Evolutionary conservation across 2,797 vertebrate genomes (phyloP).

Genomic region (Perdix hodgsoniae): DNA sequence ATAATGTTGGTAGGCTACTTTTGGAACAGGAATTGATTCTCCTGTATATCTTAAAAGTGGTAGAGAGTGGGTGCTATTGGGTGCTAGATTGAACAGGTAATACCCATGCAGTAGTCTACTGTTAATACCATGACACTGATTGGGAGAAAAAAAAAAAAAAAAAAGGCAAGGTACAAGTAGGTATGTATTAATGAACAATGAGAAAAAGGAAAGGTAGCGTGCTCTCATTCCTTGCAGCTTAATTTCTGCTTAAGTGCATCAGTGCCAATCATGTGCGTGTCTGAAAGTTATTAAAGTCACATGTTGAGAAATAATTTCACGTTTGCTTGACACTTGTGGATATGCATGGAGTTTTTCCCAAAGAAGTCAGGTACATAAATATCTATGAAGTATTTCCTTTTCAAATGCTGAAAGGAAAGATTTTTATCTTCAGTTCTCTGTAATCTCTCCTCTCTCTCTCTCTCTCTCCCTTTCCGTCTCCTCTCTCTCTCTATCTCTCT

Average conservation of each 20-base stretch:
- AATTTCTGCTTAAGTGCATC: neutral
- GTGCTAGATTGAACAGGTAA: neutral
- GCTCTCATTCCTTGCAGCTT: neutral
- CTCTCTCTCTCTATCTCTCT: neutral
- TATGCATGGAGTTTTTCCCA: neutral
- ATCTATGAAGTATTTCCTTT: neutral
- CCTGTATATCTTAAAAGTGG: neutral
- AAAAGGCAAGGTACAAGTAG: neutral
- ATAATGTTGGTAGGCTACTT: neutral
- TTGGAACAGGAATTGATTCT: constrained; percentile 7
- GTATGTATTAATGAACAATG: neutral
- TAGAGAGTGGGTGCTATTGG: neutral
- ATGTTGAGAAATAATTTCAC: neutral
- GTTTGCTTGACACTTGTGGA: neutral
- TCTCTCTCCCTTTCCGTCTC: neutral
- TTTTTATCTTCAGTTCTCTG: neutral
- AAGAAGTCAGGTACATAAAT: neutral
- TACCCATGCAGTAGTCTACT: neutral
- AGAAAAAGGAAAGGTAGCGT: neutral
- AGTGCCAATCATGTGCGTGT: neutral
- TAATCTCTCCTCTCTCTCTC: neutral
- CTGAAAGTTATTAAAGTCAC: neutral
- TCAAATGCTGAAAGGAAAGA: neutral
- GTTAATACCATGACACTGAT: neutral
- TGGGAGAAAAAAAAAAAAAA: neutral